These are phyloP conservation scores for Tinea semifulvella DNA, from an alignment of 2,888 invertebrate species.

Conservation along the genomic window DNA sequence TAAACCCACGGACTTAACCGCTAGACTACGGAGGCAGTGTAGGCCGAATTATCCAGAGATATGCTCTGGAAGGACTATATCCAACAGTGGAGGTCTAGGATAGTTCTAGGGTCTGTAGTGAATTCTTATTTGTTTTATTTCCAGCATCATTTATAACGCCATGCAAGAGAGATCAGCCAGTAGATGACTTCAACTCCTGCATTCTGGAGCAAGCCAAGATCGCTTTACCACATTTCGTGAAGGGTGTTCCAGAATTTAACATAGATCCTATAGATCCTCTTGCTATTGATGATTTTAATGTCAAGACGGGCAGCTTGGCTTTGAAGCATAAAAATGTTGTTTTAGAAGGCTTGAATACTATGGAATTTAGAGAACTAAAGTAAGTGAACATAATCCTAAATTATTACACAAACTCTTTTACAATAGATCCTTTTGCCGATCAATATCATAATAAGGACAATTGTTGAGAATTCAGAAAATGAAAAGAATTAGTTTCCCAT, in stretches of 20 bases:
- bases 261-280: conserved; percentile 22
- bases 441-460: too few relatives aligned
- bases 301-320: conserved; percentile 20
- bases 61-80: too few relatives aligned
- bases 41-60: too few relatives aligned
- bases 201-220: conserved; percentile 19
- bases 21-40: too few relatives aligned
- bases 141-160: conserved; percentile 21
- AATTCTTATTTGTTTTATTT: conserved; percentile 12
- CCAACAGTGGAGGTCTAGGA: too few relatives aligned
- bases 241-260: conserved; percentile 21
- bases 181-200: conserved; percentile 19
- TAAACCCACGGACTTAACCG: too few relatives aligned
- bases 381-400: too few relatives aligned
- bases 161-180: conserved; percentile 19
- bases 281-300: conserved; percentile 18
- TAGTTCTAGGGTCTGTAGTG: too few relatives aligned
- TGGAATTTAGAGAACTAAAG: conserved; percentile 22
- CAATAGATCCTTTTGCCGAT: too few relatives aligned
- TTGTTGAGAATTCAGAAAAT: too few relatives aligned
- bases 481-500: too few relatives aligned
- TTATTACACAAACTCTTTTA: too few relatives aligned
- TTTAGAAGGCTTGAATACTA: conserved; percentile 21
- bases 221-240: conserved; percentile 17
- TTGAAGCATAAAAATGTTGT: conserved; percentile 22